A percentile compares a stretch with the other conserved stretches of the same genome.
Evolutionary conservation across 2,113 vertebrate genomes (phyloP).

Genomic region (Rhipidura dahli): DNA sequence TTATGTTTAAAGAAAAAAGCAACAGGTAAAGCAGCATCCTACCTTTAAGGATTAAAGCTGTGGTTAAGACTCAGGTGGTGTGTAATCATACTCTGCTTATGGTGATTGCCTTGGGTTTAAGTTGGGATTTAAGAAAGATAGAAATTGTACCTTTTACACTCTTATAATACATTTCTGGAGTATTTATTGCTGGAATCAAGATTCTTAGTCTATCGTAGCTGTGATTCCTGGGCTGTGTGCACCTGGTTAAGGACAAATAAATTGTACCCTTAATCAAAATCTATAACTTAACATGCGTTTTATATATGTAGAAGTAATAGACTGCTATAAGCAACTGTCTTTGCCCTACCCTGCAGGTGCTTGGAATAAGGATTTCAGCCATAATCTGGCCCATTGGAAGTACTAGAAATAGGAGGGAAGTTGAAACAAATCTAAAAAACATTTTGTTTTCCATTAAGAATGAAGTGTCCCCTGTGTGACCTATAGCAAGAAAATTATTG

Average conservation of each 20-base stretch:
- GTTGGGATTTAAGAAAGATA: background rate
- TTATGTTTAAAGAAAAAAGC: background rate
- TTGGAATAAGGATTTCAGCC: background rate
- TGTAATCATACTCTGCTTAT: background rate
- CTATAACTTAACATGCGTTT: background rate
- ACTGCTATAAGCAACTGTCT: background rate
- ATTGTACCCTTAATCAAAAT: background rate
- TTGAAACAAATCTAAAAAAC: background rate
- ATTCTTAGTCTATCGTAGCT: background rate
- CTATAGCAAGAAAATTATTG: background rate
- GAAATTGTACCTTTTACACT: background rate
- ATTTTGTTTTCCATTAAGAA: background rate
- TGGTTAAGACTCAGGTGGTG: background rate
- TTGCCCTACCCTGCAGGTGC: background rate
- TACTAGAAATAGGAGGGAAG: background rate
- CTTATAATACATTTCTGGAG: background rate
- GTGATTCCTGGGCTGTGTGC: background rate
- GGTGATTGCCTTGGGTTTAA: background rate
- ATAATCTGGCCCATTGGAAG: background rate
- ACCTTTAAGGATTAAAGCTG: background rate
- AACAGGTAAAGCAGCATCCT: background rate
- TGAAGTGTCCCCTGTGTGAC: background rate
- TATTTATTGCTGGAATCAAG: background rate
- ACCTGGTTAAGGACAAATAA: background rate
- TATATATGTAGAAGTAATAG: background rate